Evolutionary conservation across 2,113 vertebrate genomes (phyloP), one percentile per base, ranked within the genome.

Genomic region (Xenopus borealis): DNA sequence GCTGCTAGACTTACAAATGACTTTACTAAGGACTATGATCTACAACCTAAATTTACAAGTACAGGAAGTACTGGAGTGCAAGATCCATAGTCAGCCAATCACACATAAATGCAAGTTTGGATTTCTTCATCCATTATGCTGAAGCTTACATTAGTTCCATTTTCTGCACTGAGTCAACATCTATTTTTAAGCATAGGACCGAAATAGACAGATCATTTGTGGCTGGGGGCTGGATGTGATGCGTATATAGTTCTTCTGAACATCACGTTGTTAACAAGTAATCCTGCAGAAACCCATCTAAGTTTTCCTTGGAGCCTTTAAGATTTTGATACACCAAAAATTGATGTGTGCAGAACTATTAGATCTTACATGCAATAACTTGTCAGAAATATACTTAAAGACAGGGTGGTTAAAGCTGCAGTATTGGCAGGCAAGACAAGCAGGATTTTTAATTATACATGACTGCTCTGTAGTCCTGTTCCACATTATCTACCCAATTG

Each of bases 71-170:
- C 33, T 40, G 33, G 33, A 40, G 33, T 6, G 47, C 18, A 75
- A 75, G 61, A 20, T 52, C 64, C 66, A 62, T 20, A 69, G 62
- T 52, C 66, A 75, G 45, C 66, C 66, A 75, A 62, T 69, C 57
- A 62, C 27, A 50, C 66, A 69, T 45, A 75, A 69, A 46, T 75
- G 66, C 65, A 75, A 69, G 58, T 75, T 62, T 62, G 73, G 58
- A 55, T 67, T 62, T 75, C 73, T 62, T 33, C 18, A 59, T 44
- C 46, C 73, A 84, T 83, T 80, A 75, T 83, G 72, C 82, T 3
- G 62, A 86, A 85, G 80, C 80, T 87, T 81, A 85, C 84, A 82
- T 90, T 90, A 86, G 85, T 88, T 86, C 85, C 81, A 82, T 86
- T 89, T 87, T 83, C 23, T 27, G 23, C 23, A 27, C 23, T 27